phyloP scores from a whole-genome alignment of 2,888 invertebrate genomes.

The Maniola hyperantus region DNA sequence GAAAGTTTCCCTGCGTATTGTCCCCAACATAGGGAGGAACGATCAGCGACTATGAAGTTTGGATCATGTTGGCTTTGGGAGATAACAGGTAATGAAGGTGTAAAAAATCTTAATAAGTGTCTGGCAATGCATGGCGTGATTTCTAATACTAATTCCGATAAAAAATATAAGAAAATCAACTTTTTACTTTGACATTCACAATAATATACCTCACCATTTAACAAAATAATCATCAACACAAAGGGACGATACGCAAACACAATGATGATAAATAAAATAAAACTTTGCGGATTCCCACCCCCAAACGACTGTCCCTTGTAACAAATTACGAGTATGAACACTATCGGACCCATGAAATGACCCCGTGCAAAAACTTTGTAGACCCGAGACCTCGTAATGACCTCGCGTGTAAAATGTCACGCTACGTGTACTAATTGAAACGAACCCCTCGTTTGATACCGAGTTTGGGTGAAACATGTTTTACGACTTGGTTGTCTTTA shows the following conservation, averaged over 20 bases:
- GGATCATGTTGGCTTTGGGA: no score
- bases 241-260: not conserved
- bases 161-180: no score
- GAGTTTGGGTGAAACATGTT: slow-evolving; percentile 20
- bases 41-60: no score
- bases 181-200: no score
- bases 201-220: no score
- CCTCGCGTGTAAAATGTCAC: slow-evolving; percentile 30
- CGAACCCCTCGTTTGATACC: slow-evolving; percentile 1
- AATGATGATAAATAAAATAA: slow-evolving; percentile 5
- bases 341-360: slow-evolving; percentile 16
- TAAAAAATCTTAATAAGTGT: no score
- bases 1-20: no score
- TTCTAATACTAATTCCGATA: no score
- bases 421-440: slow-evolving; percentile 26
- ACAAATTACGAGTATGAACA: slow-evolving; percentile 16
- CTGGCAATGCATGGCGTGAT: no score
- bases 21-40: no score
- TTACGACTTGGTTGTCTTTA: not conserved
- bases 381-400: slow-evolving; percentile 15
- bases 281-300: slow-evolving; percentile 15
- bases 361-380: slow-evolving; percentile 23
- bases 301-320: slow-evolving; percentile 18
- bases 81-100: no score
- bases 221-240: not conserved